Percentiles rank a stretch among this genome's conserved stretches.
Conservation (phyloP, 2,113 vertebrate species). For the Sorex araneus region DNA sequence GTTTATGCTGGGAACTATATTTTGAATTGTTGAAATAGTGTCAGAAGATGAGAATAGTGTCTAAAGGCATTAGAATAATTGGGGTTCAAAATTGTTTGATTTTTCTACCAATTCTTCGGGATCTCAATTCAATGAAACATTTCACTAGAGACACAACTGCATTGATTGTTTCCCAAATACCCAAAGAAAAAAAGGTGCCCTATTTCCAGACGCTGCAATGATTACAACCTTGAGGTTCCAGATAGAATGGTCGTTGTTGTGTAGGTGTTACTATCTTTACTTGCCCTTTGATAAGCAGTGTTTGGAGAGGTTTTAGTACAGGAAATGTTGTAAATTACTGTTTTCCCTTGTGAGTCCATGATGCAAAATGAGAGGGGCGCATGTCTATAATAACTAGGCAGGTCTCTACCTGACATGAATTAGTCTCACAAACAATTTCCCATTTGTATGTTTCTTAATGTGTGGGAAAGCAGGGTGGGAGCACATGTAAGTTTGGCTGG, state of each 20-base stretch:
- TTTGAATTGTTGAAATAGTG: slow-evolving; percentile 50
- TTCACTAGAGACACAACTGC: not conserved
- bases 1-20: slow-evolving; percentile 57
- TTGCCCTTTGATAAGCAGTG: slow-evolving; percentile 84
- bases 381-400: slow-evolving; percentile 77
- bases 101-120: not conserved
- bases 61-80: not conserved
- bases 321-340: slow-evolving; percentile 87
- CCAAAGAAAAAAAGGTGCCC: slow-evolving; percentile 35
- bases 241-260: slow-evolving; percentile 77
- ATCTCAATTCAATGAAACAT: not conserved
- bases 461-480: slow-evolving; percentile 76
- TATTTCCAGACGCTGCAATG: slow-evolving; percentile 77
- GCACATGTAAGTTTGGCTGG: slow-evolving; percentile 57
- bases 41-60: slow-evolving; percentile 6
- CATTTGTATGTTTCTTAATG: slow-evolving; percentile 74
- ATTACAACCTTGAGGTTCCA: slow-evolving; percentile 80
- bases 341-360: slow-evolving; percentile 81
- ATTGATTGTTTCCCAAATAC: slow-evolving; percentile 55
- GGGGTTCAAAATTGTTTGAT: slow-evolving; percentile 43
- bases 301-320: slow-evolving; percentile 85
- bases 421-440: slow-evolving; percentile 80
- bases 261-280: slow-evolving; percentile 82
- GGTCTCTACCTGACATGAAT: slow-evolving; percentile 82
- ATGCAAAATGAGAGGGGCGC: slow-evolving; percentile 84